Evolutionary conservation across 2,113 vertebrate species (phyloP).

Genomic region (Albula goreensis): DNA sequence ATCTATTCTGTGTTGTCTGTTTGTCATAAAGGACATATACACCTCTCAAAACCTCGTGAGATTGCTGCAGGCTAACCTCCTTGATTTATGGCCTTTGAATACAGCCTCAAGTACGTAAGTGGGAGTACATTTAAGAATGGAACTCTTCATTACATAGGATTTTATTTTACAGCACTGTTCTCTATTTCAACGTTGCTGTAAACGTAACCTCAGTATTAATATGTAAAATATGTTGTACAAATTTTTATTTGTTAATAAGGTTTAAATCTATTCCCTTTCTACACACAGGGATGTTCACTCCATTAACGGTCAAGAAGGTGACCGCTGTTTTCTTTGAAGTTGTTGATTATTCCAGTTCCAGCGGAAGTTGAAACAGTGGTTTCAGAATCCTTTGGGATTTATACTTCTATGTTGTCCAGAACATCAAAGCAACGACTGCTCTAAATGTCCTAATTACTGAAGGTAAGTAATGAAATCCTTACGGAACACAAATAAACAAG

Average conservation of each 20-base stretch:
- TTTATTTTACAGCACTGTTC: neutral
- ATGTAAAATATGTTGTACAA: neutral
- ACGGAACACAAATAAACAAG: neutral
- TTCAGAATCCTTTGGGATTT: neutral
- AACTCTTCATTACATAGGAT: neutral
- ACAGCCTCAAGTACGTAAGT: slow-evolving; percentile 24
- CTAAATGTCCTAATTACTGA: slow-evolving; percentile 6
- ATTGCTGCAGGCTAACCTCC: slow-evolving; percentile 15
- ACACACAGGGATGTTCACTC: neutral
- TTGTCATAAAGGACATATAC: slow-evolving; percentile 23
- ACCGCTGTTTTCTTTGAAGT: slow-evolving; percentile 2
- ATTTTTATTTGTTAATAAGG: neutral
- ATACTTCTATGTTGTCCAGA: neutral
- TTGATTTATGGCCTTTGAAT: slow-evolving; percentile 4
- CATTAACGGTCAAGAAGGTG: neutral
- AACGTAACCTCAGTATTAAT: neutral
- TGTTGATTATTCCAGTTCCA: neutral
- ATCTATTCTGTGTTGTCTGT: slow-evolving; percentile 14
- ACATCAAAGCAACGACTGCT: slow-evolving; percentile 10
- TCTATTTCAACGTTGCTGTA: neutral
- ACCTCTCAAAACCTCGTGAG: slow-evolving; percentile 18
- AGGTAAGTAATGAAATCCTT: neutral
- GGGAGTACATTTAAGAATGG: slow-evolving; percentile 8
- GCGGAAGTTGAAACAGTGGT: neutral
- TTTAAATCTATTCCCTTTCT: neutral